Evolutionary conservation across 2,888 invertebrate species (phyloP), one percentile per base, ranked within the genome.

Genomic region (Lysandra bellargus): DNA sequence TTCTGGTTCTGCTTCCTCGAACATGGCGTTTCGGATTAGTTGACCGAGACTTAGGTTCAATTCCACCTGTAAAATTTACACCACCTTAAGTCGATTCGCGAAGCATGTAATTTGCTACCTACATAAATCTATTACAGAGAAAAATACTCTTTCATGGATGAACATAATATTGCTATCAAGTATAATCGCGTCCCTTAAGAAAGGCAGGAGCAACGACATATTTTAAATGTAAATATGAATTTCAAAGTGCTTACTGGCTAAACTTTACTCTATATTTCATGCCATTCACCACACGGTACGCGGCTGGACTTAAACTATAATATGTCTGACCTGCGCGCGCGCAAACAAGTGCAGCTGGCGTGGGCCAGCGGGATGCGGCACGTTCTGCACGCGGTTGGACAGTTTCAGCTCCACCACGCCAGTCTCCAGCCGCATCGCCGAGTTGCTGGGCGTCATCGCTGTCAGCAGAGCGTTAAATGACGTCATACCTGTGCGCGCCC

Each of bases 1-100:
- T 89, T 99, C 99, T 0, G 99, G 97, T 85, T 99, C 98, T 0
- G 99, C 99, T 89, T 99, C 99, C 88, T 99, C 99, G 88, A 99
- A 99, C 91, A 99, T 96, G 0, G 98, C 98, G 90, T 99, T 98
- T 80, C 98, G 96, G 78, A 98, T 96, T 57, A 99, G 95, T 88
- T 99, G 99, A 0, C 99, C 99, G n/a, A 99, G 95, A 72, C 98
- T 98, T 6, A 99, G 91, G 91, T 98, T 99, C 9, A 99, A 96
- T 87, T 99, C 98, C 72, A 99, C 98, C 92, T 98, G 79, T 3
- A 78, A 78, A 64, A 14, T 33, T 49, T 9, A 49, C 49, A 49
- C 49, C 49, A 49, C 49, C 2, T 12, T 49, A 49, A 49, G 7
- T 44, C 7, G 44, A 2, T 6, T 40, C 40, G 40, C 40, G 40